Evolutionary conservation across 2,888 invertebrate genomes (phyloP).

Genomic region (Orthosia gracilis): DNA sequence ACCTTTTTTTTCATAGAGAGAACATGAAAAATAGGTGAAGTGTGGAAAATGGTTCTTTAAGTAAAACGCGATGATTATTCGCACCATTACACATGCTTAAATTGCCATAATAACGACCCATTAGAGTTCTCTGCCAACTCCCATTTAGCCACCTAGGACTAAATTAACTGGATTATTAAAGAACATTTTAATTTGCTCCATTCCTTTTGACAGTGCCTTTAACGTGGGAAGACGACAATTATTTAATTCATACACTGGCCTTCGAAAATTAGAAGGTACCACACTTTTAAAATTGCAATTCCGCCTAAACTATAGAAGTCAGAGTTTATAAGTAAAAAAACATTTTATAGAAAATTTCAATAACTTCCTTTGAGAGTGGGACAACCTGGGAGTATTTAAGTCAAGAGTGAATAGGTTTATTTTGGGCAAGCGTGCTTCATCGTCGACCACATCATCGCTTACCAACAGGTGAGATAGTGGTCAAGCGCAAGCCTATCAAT

Average conservation of each 20-base stretch:
- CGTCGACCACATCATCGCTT: no score
- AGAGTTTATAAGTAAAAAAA: no score
- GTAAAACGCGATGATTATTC: conserved; percentile 40
- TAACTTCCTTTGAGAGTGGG: no score
- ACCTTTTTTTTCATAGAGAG: conserved; percentile 21
- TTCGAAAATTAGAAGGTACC: no score
- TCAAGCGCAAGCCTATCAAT: no score
- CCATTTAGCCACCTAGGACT: conserved; percentile 2
- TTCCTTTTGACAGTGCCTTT: not conserved
- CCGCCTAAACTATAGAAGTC: no score
- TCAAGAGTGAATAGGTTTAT: no score
- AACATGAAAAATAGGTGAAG: conserved; percentile 23
- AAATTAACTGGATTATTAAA: conserved; percentile 34
- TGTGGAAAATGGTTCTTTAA: conserved; percentile 32
- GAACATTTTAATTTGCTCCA: conserved; percentile 21
- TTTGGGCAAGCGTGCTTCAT: no score
- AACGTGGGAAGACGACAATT: not conserved
- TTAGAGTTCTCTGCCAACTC: conserved; percentile 42
- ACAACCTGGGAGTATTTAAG: no score
- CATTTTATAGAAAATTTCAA: no score
- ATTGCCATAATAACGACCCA: conserved; percentile 50
- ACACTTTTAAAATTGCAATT: no score
- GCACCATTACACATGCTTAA: conserved; percentile 47
- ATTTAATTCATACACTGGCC: not conserved
- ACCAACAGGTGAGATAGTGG: no score